A percentile compares a stretch with the other conserved stretches of the same genome.
Evolutionary conservation across 2,113 vertebrate genomes (phyloP).

Genomic region (rabbit (Oryctolagus cuniculus)): mOryCun1.1 NC_091447.1:41169001-41169500

Average conservation of each 20-base stretch:
- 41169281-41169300: conserved; percentile 20
- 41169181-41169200: conserved; percentile 37
- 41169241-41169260: background rate
- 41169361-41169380: conserved; percentile 1
- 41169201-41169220: background rate
- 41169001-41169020: conserved; percentile 33
- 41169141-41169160: conserved; percentile 39
- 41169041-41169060: conserved; percentile 40
- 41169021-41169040: background rate
- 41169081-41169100: background rate
- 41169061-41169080: conserved; percentile 22
- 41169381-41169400: background rate
- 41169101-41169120: background rate
- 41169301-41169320: conserved; percentile 14
- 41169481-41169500: background rate
- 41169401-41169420: background rate
- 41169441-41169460: conserved; percentile 35
- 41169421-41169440: conserved; percentile 13
- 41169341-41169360: conserved; percentile 22
- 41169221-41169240: background rate
- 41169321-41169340: background rate
- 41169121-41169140: conserved; percentile 52
- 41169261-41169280: background rate
- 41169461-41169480: conserved; percentile 4
- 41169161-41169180: conserved; percentile 30